phyloP scores from a whole-genome alignment of 2,113 vertebrate species.

The Physeter macrocephalus region DNA sequence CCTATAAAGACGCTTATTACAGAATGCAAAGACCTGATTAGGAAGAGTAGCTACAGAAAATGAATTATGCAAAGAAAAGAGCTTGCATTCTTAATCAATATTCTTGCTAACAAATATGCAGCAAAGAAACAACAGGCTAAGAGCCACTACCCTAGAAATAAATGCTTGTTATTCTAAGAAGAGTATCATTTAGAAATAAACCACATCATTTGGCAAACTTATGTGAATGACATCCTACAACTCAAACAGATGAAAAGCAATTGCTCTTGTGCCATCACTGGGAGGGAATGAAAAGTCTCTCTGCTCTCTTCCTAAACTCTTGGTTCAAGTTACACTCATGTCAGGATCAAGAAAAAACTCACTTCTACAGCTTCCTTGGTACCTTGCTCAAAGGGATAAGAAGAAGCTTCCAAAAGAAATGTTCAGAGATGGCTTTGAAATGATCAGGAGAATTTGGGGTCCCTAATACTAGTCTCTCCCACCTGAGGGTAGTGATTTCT shows the following conservation, averaged over 20 bases:
- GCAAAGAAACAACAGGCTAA: conserved; percentile 36
- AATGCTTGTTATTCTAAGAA: conserved; percentile 42
- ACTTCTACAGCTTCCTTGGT: background rate
- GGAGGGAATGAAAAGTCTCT: background rate
- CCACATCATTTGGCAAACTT: background rate
- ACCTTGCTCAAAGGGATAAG: background rate
- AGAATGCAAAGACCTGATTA: conserved; percentile 37
- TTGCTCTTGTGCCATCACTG: background rate
- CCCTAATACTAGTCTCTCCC: background rate
- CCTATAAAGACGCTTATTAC: conserved; percentile 56
- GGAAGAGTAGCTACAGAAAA: conserved; percentile 43
- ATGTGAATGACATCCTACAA: background rate
- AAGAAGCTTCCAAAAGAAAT: background rate
- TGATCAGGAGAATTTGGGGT: background rate
- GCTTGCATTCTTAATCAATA: conserved; percentile 55
- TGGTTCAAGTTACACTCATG: background rate
- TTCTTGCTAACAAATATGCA: conserved; percentile 51
- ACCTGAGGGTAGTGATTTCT: background rate
- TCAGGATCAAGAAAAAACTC: background rate
- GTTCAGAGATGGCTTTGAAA: background rate
- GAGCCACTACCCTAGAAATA: conserved; percentile 9
- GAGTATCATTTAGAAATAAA: conserved; percentile 40
- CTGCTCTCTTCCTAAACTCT: background rate
- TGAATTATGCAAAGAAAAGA: conserved; percentile 50
- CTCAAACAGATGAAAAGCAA: background rate